Conservation (phyloP, 2,797 vertebrate species). For the Galago senegalensis region DNA sequence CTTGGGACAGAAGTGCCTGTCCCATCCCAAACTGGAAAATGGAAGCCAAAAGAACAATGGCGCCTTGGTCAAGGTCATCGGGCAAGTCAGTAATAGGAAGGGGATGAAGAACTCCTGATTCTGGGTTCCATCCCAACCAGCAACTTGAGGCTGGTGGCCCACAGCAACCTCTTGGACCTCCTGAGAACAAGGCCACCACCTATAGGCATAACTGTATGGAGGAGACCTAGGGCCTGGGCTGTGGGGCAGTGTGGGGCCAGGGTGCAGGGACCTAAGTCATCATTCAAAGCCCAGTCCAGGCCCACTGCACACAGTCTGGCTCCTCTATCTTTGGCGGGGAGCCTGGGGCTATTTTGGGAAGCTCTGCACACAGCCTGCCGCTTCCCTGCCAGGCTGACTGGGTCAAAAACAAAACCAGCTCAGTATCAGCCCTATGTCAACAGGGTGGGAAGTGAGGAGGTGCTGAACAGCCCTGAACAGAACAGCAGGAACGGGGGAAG, state of each 20-base stretch:
- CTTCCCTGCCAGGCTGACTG: slow-evolving; percentile 77
- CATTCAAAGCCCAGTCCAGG: slow-evolving; percentile 50
- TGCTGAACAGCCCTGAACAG: neutral
- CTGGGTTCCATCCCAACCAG: neutral
- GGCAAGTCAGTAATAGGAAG: neutral
- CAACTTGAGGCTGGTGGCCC: neutral
- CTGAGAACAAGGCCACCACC: neutral
- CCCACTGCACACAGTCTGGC: slow-evolving; percentile 73
- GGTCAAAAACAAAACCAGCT: slow-evolving; percentile 80
- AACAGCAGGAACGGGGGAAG: slow-evolving; percentile 64
- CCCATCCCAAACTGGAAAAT: neutral
- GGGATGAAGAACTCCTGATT: neutral
- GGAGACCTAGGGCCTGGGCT: neutral
- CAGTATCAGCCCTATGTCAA: slow-evolving; percentile 67
- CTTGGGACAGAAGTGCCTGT: accelerated
- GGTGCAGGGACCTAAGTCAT: slow-evolving; percentile 55
- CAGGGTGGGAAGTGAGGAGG: slow-evolving; percentile 74
- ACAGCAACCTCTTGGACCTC: neutral
- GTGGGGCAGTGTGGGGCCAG: neutral
- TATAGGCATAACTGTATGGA: neutral
- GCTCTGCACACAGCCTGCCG: slow-evolving; percentile 79
- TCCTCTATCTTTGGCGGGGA: slow-evolving; percentile 71
- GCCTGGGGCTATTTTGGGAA: slow-evolving; percentile 79
- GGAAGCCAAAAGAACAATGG: neutral
- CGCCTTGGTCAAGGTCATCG: neutral